Conservation (phyloP, 2,888 invertebrate species). For the Conus canariensis region DNA sequence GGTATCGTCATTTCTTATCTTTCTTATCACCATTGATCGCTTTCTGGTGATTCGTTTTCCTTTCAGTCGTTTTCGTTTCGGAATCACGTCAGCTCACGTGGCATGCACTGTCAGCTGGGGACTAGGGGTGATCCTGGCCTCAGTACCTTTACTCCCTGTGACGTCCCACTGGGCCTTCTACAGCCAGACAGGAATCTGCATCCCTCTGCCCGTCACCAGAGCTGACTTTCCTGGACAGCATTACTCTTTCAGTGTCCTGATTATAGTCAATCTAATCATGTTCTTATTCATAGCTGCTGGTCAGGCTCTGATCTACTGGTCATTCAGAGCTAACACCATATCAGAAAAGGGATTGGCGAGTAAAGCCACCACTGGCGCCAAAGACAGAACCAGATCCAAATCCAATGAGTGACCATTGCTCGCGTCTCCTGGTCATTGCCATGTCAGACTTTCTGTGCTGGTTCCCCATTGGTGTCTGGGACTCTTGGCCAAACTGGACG, state of each 20-base stretch:
- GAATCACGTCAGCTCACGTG: conserved; percentile 56
- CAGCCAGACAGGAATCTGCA: conserved; percentile 70
- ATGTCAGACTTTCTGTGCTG: too few relatives aligned
- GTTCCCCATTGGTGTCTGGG: too few relatives aligned
- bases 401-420: too few relatives aligned
- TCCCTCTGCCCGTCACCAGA: conserved; percentile 59
- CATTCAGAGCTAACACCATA: conserved; percentile 50
- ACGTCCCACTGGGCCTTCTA: conserved; percentile 62
- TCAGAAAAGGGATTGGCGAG: neutral
- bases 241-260: conserved; percentile 73
- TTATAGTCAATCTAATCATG: conserved; percentile 50
- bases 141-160: conserved; percentile 68
- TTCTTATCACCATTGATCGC: conserved; percentile 84
- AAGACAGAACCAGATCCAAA: too few relatives aligned
- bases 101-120: conserved; percentile 65
- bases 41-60: conserved; percentile 83
- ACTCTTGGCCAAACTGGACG: too few relatives aligned
- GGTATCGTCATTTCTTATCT: conserved; percentile 82
- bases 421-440: too few relatives aligned
- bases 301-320: conserved; percentile 73
- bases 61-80: conserved; percentile 56
- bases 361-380: neutral
- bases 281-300: conserved; percentile 68
- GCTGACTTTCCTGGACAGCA: conserved; percentile 73
- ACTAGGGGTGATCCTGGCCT: conserved; percentile 63